Evolutionary conservation across 2,113 vertebrate genomes (phyloP).

Genomic region (Vanacampus margaritifer): DNA sequence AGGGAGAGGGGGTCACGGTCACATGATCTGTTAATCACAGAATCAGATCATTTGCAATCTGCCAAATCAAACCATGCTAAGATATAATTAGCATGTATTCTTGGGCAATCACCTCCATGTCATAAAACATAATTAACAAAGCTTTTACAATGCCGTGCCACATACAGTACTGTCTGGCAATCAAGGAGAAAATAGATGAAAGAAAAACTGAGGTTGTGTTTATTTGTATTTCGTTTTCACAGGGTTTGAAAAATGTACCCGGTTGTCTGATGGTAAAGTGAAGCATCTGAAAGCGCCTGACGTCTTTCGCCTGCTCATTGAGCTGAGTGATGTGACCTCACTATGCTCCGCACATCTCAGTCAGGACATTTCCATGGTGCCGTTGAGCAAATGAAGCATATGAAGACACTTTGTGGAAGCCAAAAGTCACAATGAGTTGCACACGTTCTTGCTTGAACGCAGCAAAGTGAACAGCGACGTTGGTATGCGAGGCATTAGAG

Average conservation of each 20-base stretch:
- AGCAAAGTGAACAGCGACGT: slow-evolving; percentile 3
- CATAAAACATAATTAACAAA: neutral
- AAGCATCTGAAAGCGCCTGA: neutral
- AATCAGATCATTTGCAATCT: neutral
- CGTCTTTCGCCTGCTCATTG: too few relatives aligned
- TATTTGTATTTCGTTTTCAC: too few relatives aligned
- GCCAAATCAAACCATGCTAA: neutral
- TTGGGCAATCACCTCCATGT: neutral
- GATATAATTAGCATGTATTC: neutral
- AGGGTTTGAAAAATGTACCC: too few relatives aligned
- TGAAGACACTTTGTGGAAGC: neutral
- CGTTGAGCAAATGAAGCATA: neutral
- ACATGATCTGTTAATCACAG: neutral
- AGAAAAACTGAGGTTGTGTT: too few relatives aligned
- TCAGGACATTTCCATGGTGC: too few relatives aligned
- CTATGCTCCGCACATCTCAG: too few relatives aligned
- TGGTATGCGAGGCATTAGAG: neutral
- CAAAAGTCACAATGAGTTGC: neutral
- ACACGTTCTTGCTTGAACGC: slow-evolving; percentile 2
- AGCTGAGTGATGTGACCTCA: too few relatives aligned
- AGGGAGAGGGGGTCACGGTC: too few relatives aligned
- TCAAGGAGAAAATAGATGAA: too few relatives aligned
- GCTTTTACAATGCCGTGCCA: neutral
- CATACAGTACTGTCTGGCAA: neutral
- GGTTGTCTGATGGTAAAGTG: neutral